Base-by-base conservation (phyloP, 2,113 vertebrate genomes). In the Ramphastos sulfuratus region DNA sequence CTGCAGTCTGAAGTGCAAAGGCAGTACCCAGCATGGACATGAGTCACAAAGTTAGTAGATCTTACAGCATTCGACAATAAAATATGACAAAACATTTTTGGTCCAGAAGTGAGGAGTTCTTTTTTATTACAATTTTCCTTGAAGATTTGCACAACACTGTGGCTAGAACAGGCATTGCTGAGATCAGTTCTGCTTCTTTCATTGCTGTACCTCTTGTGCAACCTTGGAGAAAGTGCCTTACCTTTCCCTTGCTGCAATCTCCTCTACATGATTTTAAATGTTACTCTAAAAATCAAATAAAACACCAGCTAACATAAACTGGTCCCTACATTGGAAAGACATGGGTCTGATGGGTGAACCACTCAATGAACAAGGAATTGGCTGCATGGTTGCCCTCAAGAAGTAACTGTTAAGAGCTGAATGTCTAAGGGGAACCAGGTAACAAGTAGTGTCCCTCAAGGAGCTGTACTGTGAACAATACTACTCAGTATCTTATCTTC, bases 11-110 rank as follows among this genome's bases (percentile, higher is more conserved):
- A 91, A 92, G 77, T 31, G 81, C 78, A 96, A 95, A 90, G 28
- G 67, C 78, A 89, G 81, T 42, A 79, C 33, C 50, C 77, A 92
- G 67, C 33, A 60, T 0, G 42, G 92, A 87, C 82, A n/a, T 82
- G 87, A 95, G 52, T 96, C 94, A 96, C 64, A 85, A 70, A 71
- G 80, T 33, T 89, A 91, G 89, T 82, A 89, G 64, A 70, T 74
- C 73, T 79, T 76, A 37, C 63, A 46, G 63, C 39, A 81, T 73
- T 59, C 79, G 64, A 87, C 1, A 2, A 87, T 37, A 89, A 91
- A 94, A 94, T 83, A 96, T 27, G 67, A 87, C 67, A 89, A 89
- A 92, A 76, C 19, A 66, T 42, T 85, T 54, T 14, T 46, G 28
- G 37, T 92, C 46, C 61, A 60, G 19, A 94, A 88, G 31, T 20